Evolutionary conservation across 2,797 vertebrate species (phyloP).

Genomic region (Channa striata): DNA sequence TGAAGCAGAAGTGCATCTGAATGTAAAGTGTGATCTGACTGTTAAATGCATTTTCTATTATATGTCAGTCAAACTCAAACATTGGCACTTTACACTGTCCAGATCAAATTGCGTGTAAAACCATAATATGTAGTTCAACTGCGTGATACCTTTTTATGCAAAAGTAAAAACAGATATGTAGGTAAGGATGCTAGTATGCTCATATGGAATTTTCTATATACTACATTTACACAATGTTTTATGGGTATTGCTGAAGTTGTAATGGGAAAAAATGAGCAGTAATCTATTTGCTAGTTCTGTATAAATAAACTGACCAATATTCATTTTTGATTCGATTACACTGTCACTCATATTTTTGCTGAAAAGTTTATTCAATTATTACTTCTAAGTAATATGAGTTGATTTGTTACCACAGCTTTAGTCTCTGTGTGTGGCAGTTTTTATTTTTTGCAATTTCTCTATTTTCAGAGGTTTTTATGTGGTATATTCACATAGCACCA

Average conservation of each 20-base stretch:
- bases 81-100: not conserved
- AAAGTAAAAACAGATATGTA: constrained; percentile 60
- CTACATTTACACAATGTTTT: constrained; percentile 57
- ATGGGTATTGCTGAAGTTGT: constrained; percentile 54
- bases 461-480: not conserved
- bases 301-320: constrained; percentile 52
- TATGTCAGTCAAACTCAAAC: too few species aligned
- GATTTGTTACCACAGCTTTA: not conserved
- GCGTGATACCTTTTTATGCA: constrained; percentile 23
- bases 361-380: too few species aligned
- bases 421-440: constrained; percentile 20
- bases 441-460: constrained; percentile 12
- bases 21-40: not conserved
- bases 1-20: not conserved
- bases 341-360: constrained; percentile 3
- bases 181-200: constrained; percentile 34
- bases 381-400: constrained; percentile 9
- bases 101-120: constrained; percentile 11
- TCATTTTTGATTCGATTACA: constrained; percentile 51
- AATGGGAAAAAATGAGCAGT: constrained; percentile 75
- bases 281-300: constrained; percentile 66
- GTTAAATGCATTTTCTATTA: not conserved
- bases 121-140: constrained; percentile 3
- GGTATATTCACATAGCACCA: not conserved
- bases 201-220: constrained; percentile 58